Base-by-base conservation (phyloP, 1,140 invertebrate genomes). In the Atta colombica region DNA sequence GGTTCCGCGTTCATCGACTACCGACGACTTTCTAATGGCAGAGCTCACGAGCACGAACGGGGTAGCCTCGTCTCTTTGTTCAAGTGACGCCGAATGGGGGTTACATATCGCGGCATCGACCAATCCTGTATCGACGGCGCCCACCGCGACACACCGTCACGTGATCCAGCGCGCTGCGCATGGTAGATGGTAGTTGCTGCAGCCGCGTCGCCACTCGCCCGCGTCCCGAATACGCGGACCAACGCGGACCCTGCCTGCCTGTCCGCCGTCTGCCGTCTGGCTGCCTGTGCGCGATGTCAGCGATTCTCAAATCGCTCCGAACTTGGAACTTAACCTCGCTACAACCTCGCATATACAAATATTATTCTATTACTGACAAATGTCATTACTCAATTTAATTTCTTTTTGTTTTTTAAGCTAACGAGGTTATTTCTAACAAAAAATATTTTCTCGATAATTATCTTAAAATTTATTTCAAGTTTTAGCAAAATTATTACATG, bases 21-120 rank as follows among this genome's bases (percentile, higher is more conserved):
- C 87, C 93, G 90, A 92, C 86, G 91, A 94, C 93, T 94, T 94
- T 94, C 93, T 94, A 92, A 91, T 92, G 88, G 89, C 89, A 91
- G 68, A 85, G 82, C 85, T 85, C 77, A 84, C 89, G 60, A 90
- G 69, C 69, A 78, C 85, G 71, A 55, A 74, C 65, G 86, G 91
- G 78, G 77, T 92, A 92, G 92, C 91, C 91, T 92, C 91, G 92
- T 92, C 93, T 92, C 94, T 94, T 94, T 94, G 94, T 94, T 93
- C 92, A 75, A 28, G 60, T 35, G 63, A 65, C 55, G 61, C n/a
- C 53, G 28, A 18, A 89, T 18, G 71, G 87, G 85, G 85, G 85
- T 31, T 35, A 16, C 12, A 16, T 74, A 21, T n/a, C 31, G 60
- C 18, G 3, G 7, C 12, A 35, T 18, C 28, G 60, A 16, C 82